Evolutionary conservation across 1,140 invertebrate species (phyloP), one percentile per base, ranked within the genome.

Genomic region (Phenacoccus solenopsis): DNA sequence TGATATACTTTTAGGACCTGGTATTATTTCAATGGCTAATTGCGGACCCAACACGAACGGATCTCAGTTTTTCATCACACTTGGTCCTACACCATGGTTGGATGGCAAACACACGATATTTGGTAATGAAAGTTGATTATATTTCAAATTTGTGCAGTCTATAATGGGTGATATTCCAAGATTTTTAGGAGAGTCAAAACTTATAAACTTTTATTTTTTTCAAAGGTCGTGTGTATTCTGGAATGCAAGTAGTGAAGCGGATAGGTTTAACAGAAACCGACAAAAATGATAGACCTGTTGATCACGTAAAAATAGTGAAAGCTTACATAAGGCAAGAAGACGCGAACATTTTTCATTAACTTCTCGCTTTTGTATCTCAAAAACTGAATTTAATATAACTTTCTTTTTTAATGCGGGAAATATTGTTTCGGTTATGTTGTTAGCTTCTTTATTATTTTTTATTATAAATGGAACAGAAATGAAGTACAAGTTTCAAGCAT

Each of bases 81-180:
- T 99, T 71, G 94, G 90, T 0, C 95, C 96, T 5, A 96, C 95
- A 5, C 94, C 98, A 74, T 98, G 96, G 94, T 81, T 99, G 7
- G 96, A 99, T 84, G 91, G 93, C 32, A 98, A 98, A 80, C 96
- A 99, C 79, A 85, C 94, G 9, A 96, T 98, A 77, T 98, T 98
- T 83, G 96, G 94, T 75, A 74, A 73, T 35, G 24, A 28, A 59
- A 32, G 49, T 21, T 69, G 25, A 16, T 59, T 1, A 9, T 28
- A 9, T 64, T 59, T 4, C 16, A 20, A 32, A 35, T 64, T 3
- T 27, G 5, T 22, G 21, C 10, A 4, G 21, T 64, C 30, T 20
- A 24, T 67, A 25, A 21, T 28, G 16, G n/a, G n/a, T n/a, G n/a
- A n/a, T n/a, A n/a, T n/a, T n/a, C 24, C 12, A 10, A 28, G n/a